Evolutionary conservation across 2,888 invertebrate genomes (phyloP), one percentile per base, ranked within the genome.

Genomic region (Callinectes sapidus): DNA sequence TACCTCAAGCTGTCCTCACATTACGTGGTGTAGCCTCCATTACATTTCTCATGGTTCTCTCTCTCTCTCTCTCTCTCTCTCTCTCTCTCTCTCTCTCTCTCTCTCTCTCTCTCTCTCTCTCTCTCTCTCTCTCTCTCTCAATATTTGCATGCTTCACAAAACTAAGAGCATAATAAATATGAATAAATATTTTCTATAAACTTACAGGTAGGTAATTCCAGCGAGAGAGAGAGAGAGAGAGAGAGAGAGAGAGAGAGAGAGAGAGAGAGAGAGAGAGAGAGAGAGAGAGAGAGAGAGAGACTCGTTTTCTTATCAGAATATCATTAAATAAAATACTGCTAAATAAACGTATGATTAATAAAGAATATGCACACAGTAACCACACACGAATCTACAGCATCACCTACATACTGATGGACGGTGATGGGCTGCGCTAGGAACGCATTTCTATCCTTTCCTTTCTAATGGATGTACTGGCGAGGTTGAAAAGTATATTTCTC

Each of bases 71-170:
- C 66, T 66, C 66, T 66, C 66, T 66, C 66, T 71, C 28, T 71
- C 28, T 28, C 28, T 71, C 71, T 28, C 28, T 71, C 71, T 71
- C 71, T 71, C 71, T 71, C 71, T 71, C 71, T 71, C 71, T 71
- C 71, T 71, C 71, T 71, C 71, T 71, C 71, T 71, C 71, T 71
- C 71, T 71, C 71, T 71, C 71, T 71, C 71, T 71, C 71, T 71
- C 71, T 71, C 71, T 71, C 71, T 71, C 71, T 71, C 71, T 71
- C 71, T 71, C 71, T 71, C 71, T 71, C 61, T 71, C 71, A 71
- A 71, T 71, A 71, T 71, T 71, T 71, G 71, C 48, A 48, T 48
- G 48, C 71, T 23, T 71, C 71, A 71, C 28, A 71, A n/a, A 71
- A 71, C 71, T 71, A 71, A 71, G 71, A 71, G 71, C 71, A 71